A percentile compares a stretch with the other conserved stretches of the same genome.
Conservation (phyloP, 2,888 invertebrate species). For the Leptothorax acervorum region DNA sequence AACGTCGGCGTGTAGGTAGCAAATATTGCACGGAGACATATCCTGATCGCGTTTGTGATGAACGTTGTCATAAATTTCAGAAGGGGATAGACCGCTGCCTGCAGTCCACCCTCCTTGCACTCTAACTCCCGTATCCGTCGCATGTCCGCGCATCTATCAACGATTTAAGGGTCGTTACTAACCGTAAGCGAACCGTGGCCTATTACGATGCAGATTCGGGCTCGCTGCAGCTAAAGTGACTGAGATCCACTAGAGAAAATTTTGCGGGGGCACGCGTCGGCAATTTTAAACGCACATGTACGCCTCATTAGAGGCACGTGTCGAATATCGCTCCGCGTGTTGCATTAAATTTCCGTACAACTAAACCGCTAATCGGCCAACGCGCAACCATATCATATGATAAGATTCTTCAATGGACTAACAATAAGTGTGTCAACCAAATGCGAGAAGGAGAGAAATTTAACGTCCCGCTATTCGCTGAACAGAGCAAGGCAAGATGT, state of each 20-base stretch:
- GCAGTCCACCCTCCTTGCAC: background rate
- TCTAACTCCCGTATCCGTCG: slow-evolving; percentile 54
- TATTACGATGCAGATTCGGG: slow-evolving; percentile 51
- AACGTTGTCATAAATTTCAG: slow-evolving; percentile 49
- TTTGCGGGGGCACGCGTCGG: slow-evolving; percentile 24
- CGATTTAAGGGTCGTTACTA: slow-evolving; percentile 60
- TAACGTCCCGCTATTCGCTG: background rate
- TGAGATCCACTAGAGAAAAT: slow-evolving; percentile 12
- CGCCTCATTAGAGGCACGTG: slow-evolving; percentile 29
- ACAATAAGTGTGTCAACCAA: background rate
- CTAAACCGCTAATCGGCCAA: background rate
- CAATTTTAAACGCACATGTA: slow-evolving; percentile 34
- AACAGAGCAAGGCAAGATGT: background rate
- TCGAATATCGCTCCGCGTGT: background rate
- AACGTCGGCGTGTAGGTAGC: background rate
- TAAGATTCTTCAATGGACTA: slow-evolving; percentile 1
- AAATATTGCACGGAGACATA: background rate
- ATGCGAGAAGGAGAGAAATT: background rate
- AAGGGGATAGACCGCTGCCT: background rate
- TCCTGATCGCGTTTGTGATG: slow-evolving; percentile 18
- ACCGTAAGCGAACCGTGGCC: background rate
- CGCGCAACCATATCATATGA: background rate
- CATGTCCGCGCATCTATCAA: slow-evolving; percentile 68
- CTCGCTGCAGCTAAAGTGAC: slow-evolving; percentile 9
- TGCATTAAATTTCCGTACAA: background rate